phyloP scores from a whole-genome alignment of 2,797 vertebrate species.

The Sebastes taczanowskii region DNA sequence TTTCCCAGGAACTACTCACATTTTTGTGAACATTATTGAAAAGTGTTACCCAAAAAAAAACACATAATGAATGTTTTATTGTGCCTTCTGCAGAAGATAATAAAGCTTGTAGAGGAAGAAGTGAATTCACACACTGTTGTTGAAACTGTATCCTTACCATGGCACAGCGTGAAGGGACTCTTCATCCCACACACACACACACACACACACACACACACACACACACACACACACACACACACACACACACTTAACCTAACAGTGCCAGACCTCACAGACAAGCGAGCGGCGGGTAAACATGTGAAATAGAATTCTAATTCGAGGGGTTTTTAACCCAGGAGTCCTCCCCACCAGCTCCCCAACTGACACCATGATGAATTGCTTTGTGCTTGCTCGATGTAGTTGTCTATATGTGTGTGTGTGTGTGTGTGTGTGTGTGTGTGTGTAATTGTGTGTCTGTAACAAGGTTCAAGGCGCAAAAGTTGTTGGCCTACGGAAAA shows the following conservation, averaged over 20 bases:
- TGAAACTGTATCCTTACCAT: constrained; percentile 31
- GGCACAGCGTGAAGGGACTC: not conserved
- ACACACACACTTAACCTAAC: constrained; percentile 15
- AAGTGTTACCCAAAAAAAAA: too few species aligned
- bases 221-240: not conserved
- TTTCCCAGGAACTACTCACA: too few species aligned
- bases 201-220: not conserved
- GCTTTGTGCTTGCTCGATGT: constrained; percentile 37
- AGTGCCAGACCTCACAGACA: constrained; percentile 41
- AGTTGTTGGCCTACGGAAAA: constrained; percentile 42
- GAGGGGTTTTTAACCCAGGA: constrained; percentile 55
- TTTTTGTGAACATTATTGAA: too few species aligned
- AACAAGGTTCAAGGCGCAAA: constrained; percentile 44
- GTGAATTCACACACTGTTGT: not conserved
- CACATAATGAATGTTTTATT: not conserved
- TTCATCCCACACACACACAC: not conserved
- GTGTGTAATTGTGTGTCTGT: constrained; percentile 19
- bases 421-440: constrained; percentile 11
- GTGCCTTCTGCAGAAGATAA: not conserved
- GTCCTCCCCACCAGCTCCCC: constrained; percentile 38
- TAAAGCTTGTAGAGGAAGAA: not conserved
- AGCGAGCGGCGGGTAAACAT: constrained; percentile 41
- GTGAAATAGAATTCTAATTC: constrained; percentile 68
- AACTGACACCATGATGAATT: constrained; percentile 77
- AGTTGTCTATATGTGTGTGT: constrained; percentile 31